Conservation (phyloP, 2,113 vertebrate genomes). For the Pontoporia blainvillei region DNA sequence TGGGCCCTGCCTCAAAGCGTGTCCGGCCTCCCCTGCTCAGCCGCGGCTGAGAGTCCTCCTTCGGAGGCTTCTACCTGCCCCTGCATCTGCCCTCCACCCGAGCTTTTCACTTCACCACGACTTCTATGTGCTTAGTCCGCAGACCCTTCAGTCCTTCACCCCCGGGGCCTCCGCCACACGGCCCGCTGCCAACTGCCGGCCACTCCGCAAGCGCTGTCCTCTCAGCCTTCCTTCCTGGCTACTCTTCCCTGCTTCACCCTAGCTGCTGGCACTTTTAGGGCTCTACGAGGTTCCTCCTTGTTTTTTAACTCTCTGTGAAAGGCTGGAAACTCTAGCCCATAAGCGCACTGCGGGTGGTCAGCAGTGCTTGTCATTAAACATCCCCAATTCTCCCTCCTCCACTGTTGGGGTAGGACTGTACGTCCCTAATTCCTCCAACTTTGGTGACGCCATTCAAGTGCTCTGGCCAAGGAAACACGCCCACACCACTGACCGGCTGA, state of each 20-base stretch:
- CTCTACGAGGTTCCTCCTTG: neutral
- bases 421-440: neutral
- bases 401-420: rapidly evolving
- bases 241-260: neutral
- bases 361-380: no score
- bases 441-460: neutral
- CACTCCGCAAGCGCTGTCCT: neutral
- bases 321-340: neutral
- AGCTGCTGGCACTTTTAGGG: neutral
- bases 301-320: neutral
- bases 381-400: neutral
- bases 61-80: rapidly evolving
- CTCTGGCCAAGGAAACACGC: neutral
- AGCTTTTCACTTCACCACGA: no score
- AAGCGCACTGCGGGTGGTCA: neutral
- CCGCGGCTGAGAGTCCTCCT: rapidly evolving
- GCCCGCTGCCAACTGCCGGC: rapidly evolving
- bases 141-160: neutral
- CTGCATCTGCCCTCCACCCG: neutral
- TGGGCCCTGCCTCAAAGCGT: neutral
- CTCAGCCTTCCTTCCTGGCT: neutral
- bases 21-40: rapidly evolving
- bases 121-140: no score
- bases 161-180: rapidly evolving
- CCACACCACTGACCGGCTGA: neutral